Conservation (phyloP, 2,113 vertebrate genomes). For the Bufo gargarizans region DNA sequence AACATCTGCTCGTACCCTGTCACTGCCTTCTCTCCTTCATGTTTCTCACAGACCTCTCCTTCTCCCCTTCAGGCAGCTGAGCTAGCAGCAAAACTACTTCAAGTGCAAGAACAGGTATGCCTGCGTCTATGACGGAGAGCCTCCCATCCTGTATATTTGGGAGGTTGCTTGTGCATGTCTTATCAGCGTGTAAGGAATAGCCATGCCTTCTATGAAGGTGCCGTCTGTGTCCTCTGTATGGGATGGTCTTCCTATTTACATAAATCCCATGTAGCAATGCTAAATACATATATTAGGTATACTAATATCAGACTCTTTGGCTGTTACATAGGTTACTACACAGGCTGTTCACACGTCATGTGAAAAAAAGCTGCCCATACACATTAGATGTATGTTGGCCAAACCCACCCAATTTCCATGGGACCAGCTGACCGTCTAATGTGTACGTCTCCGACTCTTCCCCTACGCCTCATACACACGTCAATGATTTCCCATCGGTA, state of each 20-base stretch:
- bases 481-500: no score
- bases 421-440: no score
- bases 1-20: constrained; percentile 57
- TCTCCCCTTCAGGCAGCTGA: constrained; percentile 70
- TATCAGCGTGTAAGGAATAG: no score
- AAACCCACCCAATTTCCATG: no score
- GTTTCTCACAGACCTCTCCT: background rate
- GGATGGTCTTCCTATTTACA: background rate
- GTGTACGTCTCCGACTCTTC: no score
- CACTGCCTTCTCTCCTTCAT: background rate
- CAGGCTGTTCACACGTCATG: background rate
- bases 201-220: no score
- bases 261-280: background rate
- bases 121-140: background rate
- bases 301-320: background rate
- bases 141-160: no score
- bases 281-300: background rate
- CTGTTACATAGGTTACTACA: background rate
- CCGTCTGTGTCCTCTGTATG: no score
- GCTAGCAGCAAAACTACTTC: constrained; percentile 67
- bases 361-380: no score
- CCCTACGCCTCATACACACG: no score
- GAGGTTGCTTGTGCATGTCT: no score
- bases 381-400: no score
- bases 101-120: constrained; percentile 71